These are phyloP conservation scores for Sardinella longiceps DNA, from an alignment of 2,797 vertebrate species.

Conservation along the genomic window DNA sequence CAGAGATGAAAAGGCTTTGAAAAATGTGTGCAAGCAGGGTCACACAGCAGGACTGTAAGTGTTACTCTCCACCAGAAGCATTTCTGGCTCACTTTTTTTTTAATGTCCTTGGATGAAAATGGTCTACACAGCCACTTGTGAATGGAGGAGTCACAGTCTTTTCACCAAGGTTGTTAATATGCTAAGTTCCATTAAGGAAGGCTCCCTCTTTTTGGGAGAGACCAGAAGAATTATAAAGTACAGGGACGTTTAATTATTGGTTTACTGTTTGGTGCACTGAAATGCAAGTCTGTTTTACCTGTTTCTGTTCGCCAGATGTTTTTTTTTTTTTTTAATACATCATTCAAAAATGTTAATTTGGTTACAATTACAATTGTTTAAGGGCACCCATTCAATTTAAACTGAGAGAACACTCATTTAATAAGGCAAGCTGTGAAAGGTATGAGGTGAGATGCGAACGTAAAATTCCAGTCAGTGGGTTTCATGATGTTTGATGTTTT, in stretches of 20 bases:
- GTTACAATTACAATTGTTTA: background rate
- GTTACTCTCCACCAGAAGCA: background rate
- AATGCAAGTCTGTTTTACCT: background rate
- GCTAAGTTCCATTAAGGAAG: background rate
- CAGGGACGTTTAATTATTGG: background rate
- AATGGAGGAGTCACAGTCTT: background rate
- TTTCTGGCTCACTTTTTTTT: background rate
- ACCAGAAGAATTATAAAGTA: background rate
- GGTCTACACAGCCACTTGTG: background rate
- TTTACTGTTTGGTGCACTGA: background rate
- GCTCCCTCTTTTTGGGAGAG: background rate
- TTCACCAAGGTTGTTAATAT: background rate
- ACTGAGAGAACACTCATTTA: background rate
- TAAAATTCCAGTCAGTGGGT: background rate
- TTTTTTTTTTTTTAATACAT: background rate
- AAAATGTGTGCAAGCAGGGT: background rate
- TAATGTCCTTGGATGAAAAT: background rate
- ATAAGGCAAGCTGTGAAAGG: background rate
- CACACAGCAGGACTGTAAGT: slow-evolving; percentile 4
- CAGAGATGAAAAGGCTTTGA: slow-evolving; percentile 22
- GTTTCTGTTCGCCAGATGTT: background rate
- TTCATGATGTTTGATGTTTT: background rate
- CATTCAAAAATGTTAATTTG: background rate
- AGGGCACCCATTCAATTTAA: background rate
- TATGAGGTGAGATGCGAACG: background rate